These are phyloP conservation scores for Poecile atricapillus DNA, from an alignment of 2,113 vertebrate species.

Conservation along the genomic window DNA sequence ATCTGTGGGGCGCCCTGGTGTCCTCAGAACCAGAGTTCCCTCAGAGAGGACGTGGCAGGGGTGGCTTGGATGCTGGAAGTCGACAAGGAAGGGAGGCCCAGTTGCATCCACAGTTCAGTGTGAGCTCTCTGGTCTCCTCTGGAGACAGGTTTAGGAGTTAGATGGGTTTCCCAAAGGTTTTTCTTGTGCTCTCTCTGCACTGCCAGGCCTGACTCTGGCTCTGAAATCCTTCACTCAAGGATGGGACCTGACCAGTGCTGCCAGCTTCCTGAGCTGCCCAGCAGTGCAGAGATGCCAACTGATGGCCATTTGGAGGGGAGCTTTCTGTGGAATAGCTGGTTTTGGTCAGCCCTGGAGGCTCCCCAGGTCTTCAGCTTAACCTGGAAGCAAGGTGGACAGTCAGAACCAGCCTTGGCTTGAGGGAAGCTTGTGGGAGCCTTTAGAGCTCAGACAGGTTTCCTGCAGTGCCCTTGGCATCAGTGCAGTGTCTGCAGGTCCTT, in stretches of 20 bases:
- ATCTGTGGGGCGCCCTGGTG: neutral
- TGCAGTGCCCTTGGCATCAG: neutral
- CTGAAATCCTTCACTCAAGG: neutral
- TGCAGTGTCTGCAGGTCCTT: neutral
- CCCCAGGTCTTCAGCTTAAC: accelerated
- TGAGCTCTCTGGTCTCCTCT: neutral
- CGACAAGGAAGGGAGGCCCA: neutral
- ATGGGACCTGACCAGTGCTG: neutral
- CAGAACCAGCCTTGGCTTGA: neutral
- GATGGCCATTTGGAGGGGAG: neutral
- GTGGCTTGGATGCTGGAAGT: neutral
- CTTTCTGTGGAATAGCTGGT: neutral
- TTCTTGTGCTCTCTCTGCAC: neutral
- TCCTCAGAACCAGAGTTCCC: neutral
- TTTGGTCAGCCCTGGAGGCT: neutral
- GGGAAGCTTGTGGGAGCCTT: neutral
- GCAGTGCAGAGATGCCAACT: neutral
- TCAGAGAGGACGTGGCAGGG: accelerated
- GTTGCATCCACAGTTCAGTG: neutral
- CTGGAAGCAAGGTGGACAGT: neutral
- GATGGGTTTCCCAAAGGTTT: neutral
- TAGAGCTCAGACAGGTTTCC: neutral
- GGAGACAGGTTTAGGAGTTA: neutral
- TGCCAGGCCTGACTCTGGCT: neutral
- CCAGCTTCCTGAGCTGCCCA: neutral